These are phyloP conservation scores for Papilio gigon DNA, from an alignment of 2,888 invertebrate species.

Conservation along the genomic window DNA sequence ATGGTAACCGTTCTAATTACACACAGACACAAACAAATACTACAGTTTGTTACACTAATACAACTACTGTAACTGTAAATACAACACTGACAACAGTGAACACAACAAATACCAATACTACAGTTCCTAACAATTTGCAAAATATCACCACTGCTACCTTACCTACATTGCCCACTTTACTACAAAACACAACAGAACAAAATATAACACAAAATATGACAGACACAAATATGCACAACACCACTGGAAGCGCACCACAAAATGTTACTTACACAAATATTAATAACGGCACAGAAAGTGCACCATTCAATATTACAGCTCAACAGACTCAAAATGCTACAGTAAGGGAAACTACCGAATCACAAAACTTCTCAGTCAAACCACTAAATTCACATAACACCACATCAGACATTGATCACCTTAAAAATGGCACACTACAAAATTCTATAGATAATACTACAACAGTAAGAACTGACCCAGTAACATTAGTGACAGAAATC, in stretches of 20 bases:
- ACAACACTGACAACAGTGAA: slow-evolving; percentile 39
- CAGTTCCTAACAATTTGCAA: neutral
- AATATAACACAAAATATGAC: neutral
- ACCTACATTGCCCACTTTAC: neutral
- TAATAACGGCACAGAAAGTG: neutral
- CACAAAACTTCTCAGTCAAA: slow-evolving; percentile 10
- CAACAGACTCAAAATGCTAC: neutral
- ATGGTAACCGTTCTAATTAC: slow-evolving; percentile 52
- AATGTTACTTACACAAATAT: neutral
- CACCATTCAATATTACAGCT: slow-evolving; percentile 16
- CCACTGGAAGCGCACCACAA: neutral
- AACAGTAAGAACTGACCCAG: neutral
- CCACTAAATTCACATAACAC: neutral
- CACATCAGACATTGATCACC: neutral
- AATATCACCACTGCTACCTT: slow-evolving; percentile 32
- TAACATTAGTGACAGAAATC: neutral
- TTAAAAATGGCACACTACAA: neutral
- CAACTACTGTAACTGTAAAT: slow-evolving; percentile 53
- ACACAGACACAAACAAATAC: slow-evolving; percentile 51
- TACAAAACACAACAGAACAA: slow-evolving; percentile 20
- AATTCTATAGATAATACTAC: neutral
- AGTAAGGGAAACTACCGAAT: neutral
- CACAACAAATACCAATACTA: slow-evolving; percentile 44
- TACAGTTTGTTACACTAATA: slow-evolving; percentile 62
- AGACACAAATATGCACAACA: neutral